Conservation (phyloP, 2,888 invertebrate genomes). For the Torymus auratus region DNA sequence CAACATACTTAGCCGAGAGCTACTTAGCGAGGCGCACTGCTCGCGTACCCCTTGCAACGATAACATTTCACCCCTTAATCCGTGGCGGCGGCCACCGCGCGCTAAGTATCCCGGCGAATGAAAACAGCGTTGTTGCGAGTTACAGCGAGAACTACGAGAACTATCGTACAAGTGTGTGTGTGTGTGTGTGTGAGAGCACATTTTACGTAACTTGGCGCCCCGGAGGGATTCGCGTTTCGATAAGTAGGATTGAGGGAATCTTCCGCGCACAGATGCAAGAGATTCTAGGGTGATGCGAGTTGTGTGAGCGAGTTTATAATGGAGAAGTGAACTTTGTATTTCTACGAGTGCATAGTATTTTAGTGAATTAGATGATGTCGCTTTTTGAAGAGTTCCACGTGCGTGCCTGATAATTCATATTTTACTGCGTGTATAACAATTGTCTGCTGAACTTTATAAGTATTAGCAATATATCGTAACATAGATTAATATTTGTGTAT, state of each 20-base stretch:
- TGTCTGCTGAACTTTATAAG: too few relatives aligned
- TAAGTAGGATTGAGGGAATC: too few relatives aligned
- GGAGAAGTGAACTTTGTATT: neutral
- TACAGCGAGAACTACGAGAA: too few relatives aligned
- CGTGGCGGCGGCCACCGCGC: constrained; percentile 61
- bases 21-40: constrained; percentile 73
- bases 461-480: too few relatives aligned
- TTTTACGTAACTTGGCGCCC: constrained; percentile 30
- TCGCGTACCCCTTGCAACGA: constrained; percentile 75
- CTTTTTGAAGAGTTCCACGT: too few relatives aligned
- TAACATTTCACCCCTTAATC: constrained; percentile 76
- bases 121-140: constrained; percentile 47
- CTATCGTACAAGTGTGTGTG: neutral
- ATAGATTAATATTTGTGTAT: too few relatives aligned
- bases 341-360: too few relatives aligned
- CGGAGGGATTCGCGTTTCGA: too few relatives aligned
- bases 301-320: neutral
- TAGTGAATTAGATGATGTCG: too few relatives aligned
- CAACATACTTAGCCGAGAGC: constrained; percentile 76
- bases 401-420: too few relatives aligned
- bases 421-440: too few relatives aligned
- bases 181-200: neutral
- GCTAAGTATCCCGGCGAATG: constrained; percentile 68
- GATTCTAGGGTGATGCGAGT: neutral
- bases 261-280: too few relatives aligned